Conservation (phyloP, 2,888 invertebrate genomes). For the Leucozona laternaria region DNA sequence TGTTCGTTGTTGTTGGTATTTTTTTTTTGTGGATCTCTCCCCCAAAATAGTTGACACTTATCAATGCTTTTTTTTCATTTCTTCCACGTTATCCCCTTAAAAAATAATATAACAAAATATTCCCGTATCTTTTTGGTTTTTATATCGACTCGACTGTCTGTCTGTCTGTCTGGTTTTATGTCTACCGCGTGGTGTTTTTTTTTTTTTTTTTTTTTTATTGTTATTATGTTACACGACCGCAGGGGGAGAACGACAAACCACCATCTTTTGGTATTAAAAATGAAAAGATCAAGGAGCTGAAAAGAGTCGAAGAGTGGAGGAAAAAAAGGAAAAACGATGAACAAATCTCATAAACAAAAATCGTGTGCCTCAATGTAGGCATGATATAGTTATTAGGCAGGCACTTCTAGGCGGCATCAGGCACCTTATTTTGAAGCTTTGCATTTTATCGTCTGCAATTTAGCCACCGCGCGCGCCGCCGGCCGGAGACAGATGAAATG, state of each 20-base stretch:
- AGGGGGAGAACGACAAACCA: constrained; percentile 20
- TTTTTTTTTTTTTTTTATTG: constrained; percentile 28
- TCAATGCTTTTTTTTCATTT: constrained; percentile 11
- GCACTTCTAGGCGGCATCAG: no score
- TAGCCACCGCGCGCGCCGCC: no score
- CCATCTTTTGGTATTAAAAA: constrained; percentile 35
- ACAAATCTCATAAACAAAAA: constrained; percentile 53
- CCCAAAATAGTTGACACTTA: constrained; percentile 57
- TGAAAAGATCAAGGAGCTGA: constrained; percentile 55
- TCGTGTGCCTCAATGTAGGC: constrained; percentile 21
- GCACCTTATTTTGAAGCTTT: constrained; percentile 9
- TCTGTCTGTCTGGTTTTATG: constrained; percentile 68
- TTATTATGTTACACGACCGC: constrained; percentile 57
- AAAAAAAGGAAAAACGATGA: constrained; percentile 16
- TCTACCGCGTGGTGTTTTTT: constrained; percentile 44
- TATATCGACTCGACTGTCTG: constrained; percentile 33
- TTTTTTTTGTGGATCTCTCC: constrained; percentile 18
- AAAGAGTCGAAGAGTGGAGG: background rate
- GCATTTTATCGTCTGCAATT: constrained; percentile 40
- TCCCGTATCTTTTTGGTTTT: constrained; percentile 4
- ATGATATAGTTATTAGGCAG: background rate
- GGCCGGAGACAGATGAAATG: constrained; percentile 28
- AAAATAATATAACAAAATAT: constrained; percentile 1
- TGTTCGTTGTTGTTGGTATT: background rate
- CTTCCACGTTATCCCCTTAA: constrained; percentile 19